Percentiles rank a stretch among this genome's conserved stretches.
Conservation (phyloP, 92 coral and sea anemone genomes). For the Epizoanthus illoricatus region DNA sequence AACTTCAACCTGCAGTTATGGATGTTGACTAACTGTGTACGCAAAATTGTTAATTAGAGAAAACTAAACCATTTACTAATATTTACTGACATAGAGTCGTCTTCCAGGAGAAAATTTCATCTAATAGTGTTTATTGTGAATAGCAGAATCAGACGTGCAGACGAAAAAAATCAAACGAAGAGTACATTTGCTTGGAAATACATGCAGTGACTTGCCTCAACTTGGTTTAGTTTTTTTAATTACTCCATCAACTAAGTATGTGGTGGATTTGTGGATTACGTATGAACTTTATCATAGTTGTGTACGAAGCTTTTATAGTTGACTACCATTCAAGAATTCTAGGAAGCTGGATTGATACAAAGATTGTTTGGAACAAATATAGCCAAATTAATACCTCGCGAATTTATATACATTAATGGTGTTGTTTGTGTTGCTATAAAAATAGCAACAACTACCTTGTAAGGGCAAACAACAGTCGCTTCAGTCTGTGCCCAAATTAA, state of each 20-base stretch:
- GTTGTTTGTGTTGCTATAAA: slow-evolving; percentile 58
- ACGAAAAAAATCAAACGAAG: neutral
- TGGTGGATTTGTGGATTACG: too few species aligned
- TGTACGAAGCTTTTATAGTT: neutral
- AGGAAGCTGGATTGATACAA: neutral
- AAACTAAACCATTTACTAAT: neutral
- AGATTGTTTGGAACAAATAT: slow-evolving; percentile 31
- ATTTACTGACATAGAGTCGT: neutral
- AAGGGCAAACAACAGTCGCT: slow-evolving; percentile 13
- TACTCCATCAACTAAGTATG: too few species aligned
- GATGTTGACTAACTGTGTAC: neutral
- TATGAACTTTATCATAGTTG: too few species aligned
- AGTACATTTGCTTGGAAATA: neutral
- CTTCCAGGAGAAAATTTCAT: neutral
- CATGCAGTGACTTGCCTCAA: too few species aligned
- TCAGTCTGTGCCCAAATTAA: slow-evolving; percentile 10
- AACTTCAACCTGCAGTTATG: neutral
- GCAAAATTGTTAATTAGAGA: slow-evolving; percentile 5
- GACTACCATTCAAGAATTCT: neutral
- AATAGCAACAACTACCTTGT: slow-evolving; percentile 26
- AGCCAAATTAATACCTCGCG: slow-evolving; percentile 11
- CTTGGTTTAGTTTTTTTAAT: too few species aligned
- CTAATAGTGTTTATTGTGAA: neutral
- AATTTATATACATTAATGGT: slow-evolving; percentile 47
- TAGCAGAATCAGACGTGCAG: neutral